Base-by-base conservation (phyloP, 2,113 vertebrate species). In the Tragelaphus buxtoni region DNA sequence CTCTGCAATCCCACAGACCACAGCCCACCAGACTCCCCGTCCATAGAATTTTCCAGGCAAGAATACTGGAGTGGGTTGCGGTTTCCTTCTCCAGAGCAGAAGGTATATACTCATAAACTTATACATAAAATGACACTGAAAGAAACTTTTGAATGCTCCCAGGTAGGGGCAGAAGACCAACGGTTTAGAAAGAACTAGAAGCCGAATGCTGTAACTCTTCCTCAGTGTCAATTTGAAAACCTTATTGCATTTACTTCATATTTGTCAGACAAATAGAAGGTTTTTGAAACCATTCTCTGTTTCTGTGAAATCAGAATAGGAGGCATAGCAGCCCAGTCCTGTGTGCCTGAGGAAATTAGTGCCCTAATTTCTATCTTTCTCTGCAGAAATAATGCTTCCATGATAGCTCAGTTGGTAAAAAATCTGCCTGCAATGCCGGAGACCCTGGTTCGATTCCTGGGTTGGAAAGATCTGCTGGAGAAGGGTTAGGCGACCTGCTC, bases 201-300 rank as follows among this genome's bases (percentile, higher is more conserved):
- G 47, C 39, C 20, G 65, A 45, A 39, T 55, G 45, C 56, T 55
- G 8, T 65, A 30, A 45, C 24, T 47, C 77, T 89, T 92, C 45
- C 55, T 49, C 42, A 11, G 35, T 22, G 51, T 85, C 91, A 63
- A 1, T 87, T 77, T 45, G 55, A 13, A 55, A 89, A 26, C 51
- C 3, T 53, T 45, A 28, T 86, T 51, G 86, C 90, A 76, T 55
- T 90, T 65, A 79, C 55, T 90, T 86, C 26, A 14, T 63, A 53
- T 89, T 53, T 90, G 32, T 87, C 56, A 87, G 49, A 69, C 49
- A 91, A 83, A 77, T 32, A 65, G 32, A 32, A 72, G 30, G 51
- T 69, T 72, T 91, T 80, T 90, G 39, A 95, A 91, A 96, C 55
- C 12, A 51, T 83, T 63, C 60, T 35, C 2, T 94, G 24, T 95